A percentile compares a stretch with the other conserved stretches of the same genome.
Conservation (phyloP, 1,140 invertebrate genomes). For the Kradibia gibbosae region DNA sequence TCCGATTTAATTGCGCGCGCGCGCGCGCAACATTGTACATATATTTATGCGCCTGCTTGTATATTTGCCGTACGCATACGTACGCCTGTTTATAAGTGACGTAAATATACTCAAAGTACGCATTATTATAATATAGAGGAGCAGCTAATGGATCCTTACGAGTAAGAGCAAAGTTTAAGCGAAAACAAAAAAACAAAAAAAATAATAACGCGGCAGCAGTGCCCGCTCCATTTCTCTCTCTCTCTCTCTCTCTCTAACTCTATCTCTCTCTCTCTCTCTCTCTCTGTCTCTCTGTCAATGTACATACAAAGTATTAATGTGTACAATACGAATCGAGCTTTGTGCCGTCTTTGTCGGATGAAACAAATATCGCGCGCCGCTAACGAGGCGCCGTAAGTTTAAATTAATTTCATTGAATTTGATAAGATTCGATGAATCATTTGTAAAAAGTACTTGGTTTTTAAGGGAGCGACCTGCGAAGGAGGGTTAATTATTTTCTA, state of each 20-base stretch:
- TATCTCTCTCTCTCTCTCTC: too few relatives aligned
- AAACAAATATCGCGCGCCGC: slow-evolving; percentile 22
- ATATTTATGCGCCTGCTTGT: not conserved
- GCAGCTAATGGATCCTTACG: not conserved
- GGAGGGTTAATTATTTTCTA: not conserved
- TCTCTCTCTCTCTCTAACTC: not conserved
- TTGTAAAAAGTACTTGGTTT: slow-evolving; percentile 2
- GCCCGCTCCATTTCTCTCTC: not conserved
- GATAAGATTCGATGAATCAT: slow-evolving; percentile 21
- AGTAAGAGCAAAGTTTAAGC: not conserved
- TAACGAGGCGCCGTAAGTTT: not conserved
- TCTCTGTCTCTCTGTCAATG: not conserved
- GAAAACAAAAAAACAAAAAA: not conserved
- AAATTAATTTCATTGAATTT: not conserved
- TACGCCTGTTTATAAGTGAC: too few relatives aligned
- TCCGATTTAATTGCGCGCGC: too few relatives aligned
- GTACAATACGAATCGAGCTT: slow-evolving; percentile 10
- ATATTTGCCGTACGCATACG: not conserved
- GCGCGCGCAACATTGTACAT: not conserved
- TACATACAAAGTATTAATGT: slow-evolving; percentile 20
- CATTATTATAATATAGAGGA: too few relatives aligned
- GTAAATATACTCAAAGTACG: too few relatives aligned
- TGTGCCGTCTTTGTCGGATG: slow-evolving; percentile 37
- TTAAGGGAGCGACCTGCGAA: not conserved
- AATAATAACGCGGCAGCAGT: not conserved